Conservation (phyloP, 2,888 invertebrate species). For the Dromius quadrimaculatus region DNA sequence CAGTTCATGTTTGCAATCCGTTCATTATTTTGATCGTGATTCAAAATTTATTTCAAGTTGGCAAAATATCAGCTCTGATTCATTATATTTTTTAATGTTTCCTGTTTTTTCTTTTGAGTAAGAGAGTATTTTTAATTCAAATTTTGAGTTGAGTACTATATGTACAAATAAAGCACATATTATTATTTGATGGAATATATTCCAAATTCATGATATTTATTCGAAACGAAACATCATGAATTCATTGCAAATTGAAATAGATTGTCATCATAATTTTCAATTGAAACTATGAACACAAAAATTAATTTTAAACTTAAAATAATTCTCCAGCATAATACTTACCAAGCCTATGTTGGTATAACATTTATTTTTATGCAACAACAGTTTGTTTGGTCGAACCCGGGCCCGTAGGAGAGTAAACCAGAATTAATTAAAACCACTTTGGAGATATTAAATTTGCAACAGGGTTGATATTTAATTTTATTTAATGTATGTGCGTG, state of each 20-base stretch:
- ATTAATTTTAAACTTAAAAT: constrained; percentile 32
- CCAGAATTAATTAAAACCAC: constrained; percentile 49
- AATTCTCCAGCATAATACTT: constrained; percentile 20
- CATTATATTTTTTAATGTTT: not conserved
- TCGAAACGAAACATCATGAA: too few relatives aligned
- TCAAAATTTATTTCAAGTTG: constrained; percentile 15
- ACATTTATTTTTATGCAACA: constrained; percentile 25
- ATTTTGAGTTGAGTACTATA: too few relatives aligned
- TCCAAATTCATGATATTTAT: too few relatives aligned
- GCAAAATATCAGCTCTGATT: constrained; percentile 31
- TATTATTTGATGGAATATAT: too few relatives aligned
- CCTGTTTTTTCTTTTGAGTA: too few relatives aligned
- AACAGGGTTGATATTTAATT: constrained; percentile 45
- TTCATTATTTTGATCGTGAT: constrained; percentile 7
- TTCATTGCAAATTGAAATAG: too few relatives aligned
- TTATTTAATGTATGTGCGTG: constrained; percentile 37
- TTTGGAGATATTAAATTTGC: constrained; percentile 48
- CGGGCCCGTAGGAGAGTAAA: constrained; percentile 22
- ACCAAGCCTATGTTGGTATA: constrained; percentile 12
- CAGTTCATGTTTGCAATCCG: not conserved
- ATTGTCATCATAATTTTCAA: constrained; percentile 7
- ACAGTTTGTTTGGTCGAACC: constrained; percentile 28
- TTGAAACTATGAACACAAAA: constrained; percentile 24
- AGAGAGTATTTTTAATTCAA: too few relatives aligned
- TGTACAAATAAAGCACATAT: too few relatives aligned